phyloP scores from a whole-genome alignment of 2,113 vertebrate genomes.

The Ceratotherium simum region DNA sequence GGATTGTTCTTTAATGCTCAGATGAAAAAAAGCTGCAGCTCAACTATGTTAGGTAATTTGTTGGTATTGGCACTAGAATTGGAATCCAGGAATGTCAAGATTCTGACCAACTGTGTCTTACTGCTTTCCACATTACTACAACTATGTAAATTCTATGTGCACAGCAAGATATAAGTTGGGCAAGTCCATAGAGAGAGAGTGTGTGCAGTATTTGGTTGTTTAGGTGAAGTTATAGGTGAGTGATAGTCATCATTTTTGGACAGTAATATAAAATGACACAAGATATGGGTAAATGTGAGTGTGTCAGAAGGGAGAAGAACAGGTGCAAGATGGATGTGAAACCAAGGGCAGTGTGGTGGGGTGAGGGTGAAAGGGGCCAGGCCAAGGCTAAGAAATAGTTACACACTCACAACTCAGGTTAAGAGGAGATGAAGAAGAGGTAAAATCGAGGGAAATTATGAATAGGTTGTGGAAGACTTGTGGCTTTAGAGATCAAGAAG shows the following conservation, averaged over 20 bases:
- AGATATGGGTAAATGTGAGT: not conserved
- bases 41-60: constrained; percentile 12
- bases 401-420: not conserved
- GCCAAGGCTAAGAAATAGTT: not conserved
- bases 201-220: not conserved
- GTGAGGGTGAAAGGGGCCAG: not conserved
- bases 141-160: not conserved
- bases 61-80: not conserved
- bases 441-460: not conserved
- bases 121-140: not conserved
- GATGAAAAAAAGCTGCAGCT: not conserved
- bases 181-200: not conserved
- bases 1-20: constrained; percentile 11
- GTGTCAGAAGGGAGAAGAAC: not conserved
- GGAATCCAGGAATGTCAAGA: not conserved
- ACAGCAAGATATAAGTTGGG: not conserved
- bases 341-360: not conserved
- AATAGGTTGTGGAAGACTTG: not conserved
- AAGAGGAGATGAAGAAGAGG: not conserved
- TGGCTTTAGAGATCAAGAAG: not conserved
- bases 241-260: not conserved
- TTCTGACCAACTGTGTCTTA: not conserved
- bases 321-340: not conserved
- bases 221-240: not conserved
- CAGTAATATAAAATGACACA: not conserved